A percentile compares a stretch with the other conserved stretches of the same genome.
These are phyloP conservation scores for Hipparchia sbordonii DNA, from an alignment of 2,888 invertebrate genomes.

Conservation along the genomic window DNA sequence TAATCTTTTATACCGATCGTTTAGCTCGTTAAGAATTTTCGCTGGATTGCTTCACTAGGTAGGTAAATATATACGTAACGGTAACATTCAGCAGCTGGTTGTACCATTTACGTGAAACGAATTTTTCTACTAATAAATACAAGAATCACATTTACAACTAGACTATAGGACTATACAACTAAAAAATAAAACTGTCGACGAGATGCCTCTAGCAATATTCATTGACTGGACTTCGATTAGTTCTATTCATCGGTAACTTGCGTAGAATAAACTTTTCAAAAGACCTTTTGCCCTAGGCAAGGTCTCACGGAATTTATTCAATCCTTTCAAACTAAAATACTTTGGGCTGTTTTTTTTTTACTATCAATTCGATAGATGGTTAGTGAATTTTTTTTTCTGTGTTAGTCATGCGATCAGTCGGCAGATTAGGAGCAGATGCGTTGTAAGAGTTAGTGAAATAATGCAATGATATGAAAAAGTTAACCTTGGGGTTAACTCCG, in stretches of 20 bases:
- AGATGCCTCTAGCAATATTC: constrained; percentile 26
- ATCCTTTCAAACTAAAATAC: background rate
- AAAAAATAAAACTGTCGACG: constrained; percentile 15
- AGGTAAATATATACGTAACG: background rate
- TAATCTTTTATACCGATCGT: too few species aligned
- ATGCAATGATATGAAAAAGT: too few species aligned
- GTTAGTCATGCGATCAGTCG: too few species aligned
- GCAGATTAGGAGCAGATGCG: too few species aligned
- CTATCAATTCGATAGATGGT: too few species aligned
- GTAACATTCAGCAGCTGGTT: background rate
- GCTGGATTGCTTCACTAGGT: background rate
- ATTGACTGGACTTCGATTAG: constrained; percentile 32
- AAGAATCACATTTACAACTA: constrained; percentile 19
- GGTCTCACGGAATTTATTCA: background rate
- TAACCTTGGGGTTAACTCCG: too few species aligned
- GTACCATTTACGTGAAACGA: background rate
- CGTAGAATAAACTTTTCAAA: too few species aligned
- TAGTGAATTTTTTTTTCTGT: too few species aligned
- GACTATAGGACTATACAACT: background rate
- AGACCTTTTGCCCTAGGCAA: background rate
- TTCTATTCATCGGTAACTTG: constrained; percentile 24
- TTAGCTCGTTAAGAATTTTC: too few species aligned
- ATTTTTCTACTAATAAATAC: background rate
- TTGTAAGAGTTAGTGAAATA: background rate
- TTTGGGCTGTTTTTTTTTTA: background rate